phyloP scores from a whole-genome alignment of 1,140 invertebrate species.

The Listronotus bonariensis region DNA sequence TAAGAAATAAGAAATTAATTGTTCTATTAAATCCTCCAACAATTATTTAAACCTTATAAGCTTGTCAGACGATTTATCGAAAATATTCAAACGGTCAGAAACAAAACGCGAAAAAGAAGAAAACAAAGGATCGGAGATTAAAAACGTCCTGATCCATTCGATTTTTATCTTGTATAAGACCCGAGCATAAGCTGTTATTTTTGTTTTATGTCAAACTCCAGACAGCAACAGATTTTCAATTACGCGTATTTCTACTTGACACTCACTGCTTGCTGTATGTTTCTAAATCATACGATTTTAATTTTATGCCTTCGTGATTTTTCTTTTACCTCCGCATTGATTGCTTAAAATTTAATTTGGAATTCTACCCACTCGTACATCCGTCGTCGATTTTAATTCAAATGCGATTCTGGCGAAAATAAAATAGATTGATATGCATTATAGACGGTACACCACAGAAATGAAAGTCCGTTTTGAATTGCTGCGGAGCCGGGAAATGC shows the following conservation, averaged over 20 bases:
- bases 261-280: constrained; percentile 5
- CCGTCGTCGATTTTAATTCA: constrained; percentile 12
- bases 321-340: constrained; percentile 28
- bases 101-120: constrained; percentile 11
- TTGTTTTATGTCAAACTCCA: constrained; percentile 20
- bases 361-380: constrained; percentile 30
- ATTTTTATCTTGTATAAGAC: neutral
- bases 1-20: too few species aligned
- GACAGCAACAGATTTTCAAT: constrained; percentile 29
- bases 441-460: constrained; percentile 12
- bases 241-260: constrained; percentile 22
- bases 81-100: constrained; percentile 17
- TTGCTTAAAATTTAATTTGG: constrained; percentile 34
- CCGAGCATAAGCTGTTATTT: constrained; percentile 15
- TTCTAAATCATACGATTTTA: constrained; percentile 30
- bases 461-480: too few species aligned
- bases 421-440: constrained; percentile 34
- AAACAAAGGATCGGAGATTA: constrained; percentile 2
- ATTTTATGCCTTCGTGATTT: constrained; percentile 32
- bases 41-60: too few species aligned
- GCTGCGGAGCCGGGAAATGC: too few species aligned
- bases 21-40: too few species aligned
- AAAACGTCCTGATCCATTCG: neutral
- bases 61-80: neutral
- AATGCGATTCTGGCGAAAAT: constrained; percentile 24